These are phyloP conservation scores for Brachyalestes nurse DNA, from an alignment of 2,797 vertebrate species.

Conservation along the genomic window DNA sequence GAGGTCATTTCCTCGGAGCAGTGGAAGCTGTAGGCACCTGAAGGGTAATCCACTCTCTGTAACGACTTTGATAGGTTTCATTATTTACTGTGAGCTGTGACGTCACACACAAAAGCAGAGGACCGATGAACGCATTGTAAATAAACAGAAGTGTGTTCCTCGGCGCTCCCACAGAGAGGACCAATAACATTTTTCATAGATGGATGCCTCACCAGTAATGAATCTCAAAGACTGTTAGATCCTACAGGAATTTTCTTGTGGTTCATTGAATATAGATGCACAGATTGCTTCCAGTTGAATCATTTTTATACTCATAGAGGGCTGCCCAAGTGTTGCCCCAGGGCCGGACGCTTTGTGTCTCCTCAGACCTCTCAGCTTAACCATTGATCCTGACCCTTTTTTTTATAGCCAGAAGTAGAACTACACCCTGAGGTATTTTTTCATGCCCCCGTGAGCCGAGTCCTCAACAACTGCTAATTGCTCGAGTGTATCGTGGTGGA, in stretches of 20 bases:
- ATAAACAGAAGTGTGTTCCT: no score
- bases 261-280: background rate
- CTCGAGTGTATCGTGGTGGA: background rate
- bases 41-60: no score
- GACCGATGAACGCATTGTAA: no score
- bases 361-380: conserved; percentile 7
- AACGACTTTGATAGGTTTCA: no score
- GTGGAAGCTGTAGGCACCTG: no score
- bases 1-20: no score
- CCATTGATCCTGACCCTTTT: conserved; percentile 15
- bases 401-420: background rate
- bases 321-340: background rate
- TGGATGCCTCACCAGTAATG: no score
- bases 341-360: background rate
- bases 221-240: background rate
- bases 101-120: no score
- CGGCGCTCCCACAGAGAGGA: no score
- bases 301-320: background rate
- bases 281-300: background rate
- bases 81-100: no score
- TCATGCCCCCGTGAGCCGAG: background rate
- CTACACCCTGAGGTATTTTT: conserved; percentile 4
- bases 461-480: conserved; percentile 19
- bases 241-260: no score
- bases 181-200: no score